Percentiles rank a stretch among this genome's conserved stretches.
These are phyloP conservation scores for Hoplias malabaricus DNA, from an alignment of 2,113 vertebrate genomes.

Conservation along the genomic window DNA sequence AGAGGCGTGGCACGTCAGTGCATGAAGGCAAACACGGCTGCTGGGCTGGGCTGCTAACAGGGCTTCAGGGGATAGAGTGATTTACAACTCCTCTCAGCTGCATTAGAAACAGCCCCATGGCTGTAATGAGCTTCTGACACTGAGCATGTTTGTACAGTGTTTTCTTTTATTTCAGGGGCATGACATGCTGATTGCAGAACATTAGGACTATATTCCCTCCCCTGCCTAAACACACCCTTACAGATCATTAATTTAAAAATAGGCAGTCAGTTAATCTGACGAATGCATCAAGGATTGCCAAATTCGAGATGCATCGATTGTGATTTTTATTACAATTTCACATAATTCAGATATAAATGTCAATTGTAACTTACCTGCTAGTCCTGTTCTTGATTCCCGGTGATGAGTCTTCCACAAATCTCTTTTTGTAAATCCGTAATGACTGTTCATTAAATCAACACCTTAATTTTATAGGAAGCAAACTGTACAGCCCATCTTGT, in stretches of 20 bases:
- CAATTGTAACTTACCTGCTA: constrained; percentile 27
- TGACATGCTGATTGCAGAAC: constrained; percentile 67
- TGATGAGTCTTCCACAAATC: constrained; percentile 9
- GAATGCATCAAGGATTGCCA: constrained; percentile 3
- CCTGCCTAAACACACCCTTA: constrained; percentile 41
- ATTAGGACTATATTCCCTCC: constrained; percentile 62
- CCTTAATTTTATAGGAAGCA: background rate
- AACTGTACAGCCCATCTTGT: background rate
- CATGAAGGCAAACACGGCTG: constrained; percentile 38
- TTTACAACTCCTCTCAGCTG: constrained; percentile 70
- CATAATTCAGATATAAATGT: constrained; percentile 10
- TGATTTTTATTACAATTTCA: constrained; percentile 16
- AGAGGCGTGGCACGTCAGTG: constrained; percentile 40
- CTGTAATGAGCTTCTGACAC: constrained; percentile 73
- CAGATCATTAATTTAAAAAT: background rate
- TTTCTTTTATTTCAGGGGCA: constrained; percentile 66
- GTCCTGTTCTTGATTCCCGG: background rate
- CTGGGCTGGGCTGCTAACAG: constrained; percentile 55
- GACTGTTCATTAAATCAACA: too few species aligned
- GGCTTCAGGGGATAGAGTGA: constrained; percentile 63
- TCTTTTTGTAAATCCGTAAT: background rate
- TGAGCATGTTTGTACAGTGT: constrained; percentile 66
- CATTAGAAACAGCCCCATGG: constrained; percentile 64
- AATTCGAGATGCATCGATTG: background rate
- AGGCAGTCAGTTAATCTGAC: background rate